A percentile compares a stretch with the other conserved stretches of the same genome.
phyloP scores from a whole-genome alignment of 2,888 invertebrate genomes.

The Molanna angustata region DNA sequence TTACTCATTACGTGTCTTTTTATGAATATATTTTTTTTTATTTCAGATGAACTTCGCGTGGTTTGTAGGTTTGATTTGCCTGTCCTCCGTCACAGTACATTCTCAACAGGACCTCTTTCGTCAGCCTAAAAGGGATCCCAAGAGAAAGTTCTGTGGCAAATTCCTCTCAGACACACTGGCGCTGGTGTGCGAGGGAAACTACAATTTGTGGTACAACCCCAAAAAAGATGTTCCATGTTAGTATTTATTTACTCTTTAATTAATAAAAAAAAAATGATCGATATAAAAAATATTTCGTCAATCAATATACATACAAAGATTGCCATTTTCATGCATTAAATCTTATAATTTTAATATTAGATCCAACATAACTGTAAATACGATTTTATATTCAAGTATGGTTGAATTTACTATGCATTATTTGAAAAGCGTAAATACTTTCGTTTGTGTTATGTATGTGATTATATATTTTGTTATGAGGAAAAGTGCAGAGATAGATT shows the following conservation, averaged over 20 bases:
- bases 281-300: not conserved
- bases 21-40: conserved; percentile 1
- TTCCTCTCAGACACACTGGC: conserved; percentile 19
- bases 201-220: not conserved
- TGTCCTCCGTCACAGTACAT: conserved; percentile 7
- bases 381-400: too few relatives aligned
- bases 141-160: conserved; percentile 20
- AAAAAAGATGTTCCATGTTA: not conserved
- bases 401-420: too few relatives aligned
- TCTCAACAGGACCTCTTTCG: conserved; percentile 4
- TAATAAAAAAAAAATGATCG: not conserved
- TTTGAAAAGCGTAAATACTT: too few relatives aligned
- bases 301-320: not conserved
- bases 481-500: too few relatives aligned
- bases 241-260: not conserved
- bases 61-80: conserved; percentile 13
- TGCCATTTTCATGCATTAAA: not conserved
- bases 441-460: too few relatives aligned
- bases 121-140: not conserved
- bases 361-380: too few relatives aligned
- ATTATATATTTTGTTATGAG: too few relatives aligned
- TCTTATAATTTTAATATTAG: not conserved
- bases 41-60: conserved; percentile 20
- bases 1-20: too few relatives aligned
- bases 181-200: conserved; percentile 20